phyloP scores from a whole-genome alignment of 2,113 vertebrate species.

The Notiomystis cincta region DNA sequence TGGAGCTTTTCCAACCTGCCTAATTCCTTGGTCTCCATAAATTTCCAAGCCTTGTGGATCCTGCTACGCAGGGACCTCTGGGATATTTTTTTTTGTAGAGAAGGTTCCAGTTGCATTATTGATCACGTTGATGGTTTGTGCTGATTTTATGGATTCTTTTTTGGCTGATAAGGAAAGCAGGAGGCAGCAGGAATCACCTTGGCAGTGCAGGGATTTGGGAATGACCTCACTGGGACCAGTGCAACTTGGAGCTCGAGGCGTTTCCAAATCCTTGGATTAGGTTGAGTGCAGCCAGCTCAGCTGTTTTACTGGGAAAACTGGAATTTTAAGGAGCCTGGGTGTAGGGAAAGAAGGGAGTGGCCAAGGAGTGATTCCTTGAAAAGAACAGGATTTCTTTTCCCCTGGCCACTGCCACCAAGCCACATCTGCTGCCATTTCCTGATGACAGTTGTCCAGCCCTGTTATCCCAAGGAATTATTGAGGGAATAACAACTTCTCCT shows the following conservation, averaged over 20 bases:
- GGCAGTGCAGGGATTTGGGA: background rate
- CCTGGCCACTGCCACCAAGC: background rate
- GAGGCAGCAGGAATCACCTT: background rate
- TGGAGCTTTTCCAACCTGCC: background rate
- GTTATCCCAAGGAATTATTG: background rate
- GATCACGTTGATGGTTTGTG: fast-evolving
- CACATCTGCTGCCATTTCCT: background rate
- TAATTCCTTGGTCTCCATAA: background rate
- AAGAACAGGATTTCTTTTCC: background rate
- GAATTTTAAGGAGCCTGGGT: background rate
- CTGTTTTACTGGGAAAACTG: background rate
- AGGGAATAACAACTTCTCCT: background rate
- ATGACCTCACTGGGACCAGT: background rate
- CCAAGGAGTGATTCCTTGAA: background rate
- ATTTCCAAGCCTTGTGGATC: background rate
- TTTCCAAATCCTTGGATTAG: background rate
- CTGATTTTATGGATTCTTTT: background rate
- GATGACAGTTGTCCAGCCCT: background rate
- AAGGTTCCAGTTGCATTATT: fast-evolving
- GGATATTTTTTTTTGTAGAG: background rate
- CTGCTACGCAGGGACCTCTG: background rate
- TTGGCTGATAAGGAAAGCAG: background rate
- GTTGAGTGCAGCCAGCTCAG: background rate
- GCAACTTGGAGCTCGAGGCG: background rate
- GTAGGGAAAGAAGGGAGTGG: background rate